These are phyloP conservation scores for Pelagia noctiluca DNA, from an alignment of 30 jellyfish, hydroid and myxozoan species.

Conservation along the genomic window DNA sequence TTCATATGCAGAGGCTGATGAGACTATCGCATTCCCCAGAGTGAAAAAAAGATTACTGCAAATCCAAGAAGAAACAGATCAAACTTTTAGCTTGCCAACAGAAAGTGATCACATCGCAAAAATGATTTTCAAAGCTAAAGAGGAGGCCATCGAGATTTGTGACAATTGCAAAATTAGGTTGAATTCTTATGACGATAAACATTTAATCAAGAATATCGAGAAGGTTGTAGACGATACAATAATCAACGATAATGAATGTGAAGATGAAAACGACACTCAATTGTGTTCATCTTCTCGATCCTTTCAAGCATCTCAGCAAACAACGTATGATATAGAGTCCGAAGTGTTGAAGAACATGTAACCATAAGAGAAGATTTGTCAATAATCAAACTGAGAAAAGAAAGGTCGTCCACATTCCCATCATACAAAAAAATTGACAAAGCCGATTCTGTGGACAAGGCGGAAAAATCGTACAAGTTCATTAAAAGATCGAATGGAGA, in stretches of 20 bases:
- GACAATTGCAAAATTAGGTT: background rate
- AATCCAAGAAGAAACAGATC: background rate
- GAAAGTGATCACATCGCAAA: background rate
- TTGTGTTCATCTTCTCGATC: no score
- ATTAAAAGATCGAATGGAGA: background rate
- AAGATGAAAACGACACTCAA: background rate
- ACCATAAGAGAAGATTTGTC: constrained; percentile 6
- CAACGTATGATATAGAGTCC: background rate
- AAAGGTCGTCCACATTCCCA: constrained; percentile 11
- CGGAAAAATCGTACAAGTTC: background rate
- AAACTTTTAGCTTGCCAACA: constrained; percentile 7
- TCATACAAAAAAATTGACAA: background rate
- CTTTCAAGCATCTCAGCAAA: no score
- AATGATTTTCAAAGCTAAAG: background rate
- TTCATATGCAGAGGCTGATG: constrained; percentile 22
- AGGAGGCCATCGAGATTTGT: constrained; percentile 1
- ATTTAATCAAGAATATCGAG: constrained; percentile 1
- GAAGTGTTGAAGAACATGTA: background rate
- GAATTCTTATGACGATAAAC: background rate
- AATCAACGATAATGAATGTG: background rate
- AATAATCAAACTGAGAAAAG: background rate
- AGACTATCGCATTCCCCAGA: background rate
- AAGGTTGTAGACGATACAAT: constrained; percentile 1
- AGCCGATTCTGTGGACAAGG: background rate
- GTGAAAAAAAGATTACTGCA: constrained; percentile 2